phyloP scores from a whole-genome alignment of 2,113 vertebrate species.

The Tachycineta bicolor region DNA sequence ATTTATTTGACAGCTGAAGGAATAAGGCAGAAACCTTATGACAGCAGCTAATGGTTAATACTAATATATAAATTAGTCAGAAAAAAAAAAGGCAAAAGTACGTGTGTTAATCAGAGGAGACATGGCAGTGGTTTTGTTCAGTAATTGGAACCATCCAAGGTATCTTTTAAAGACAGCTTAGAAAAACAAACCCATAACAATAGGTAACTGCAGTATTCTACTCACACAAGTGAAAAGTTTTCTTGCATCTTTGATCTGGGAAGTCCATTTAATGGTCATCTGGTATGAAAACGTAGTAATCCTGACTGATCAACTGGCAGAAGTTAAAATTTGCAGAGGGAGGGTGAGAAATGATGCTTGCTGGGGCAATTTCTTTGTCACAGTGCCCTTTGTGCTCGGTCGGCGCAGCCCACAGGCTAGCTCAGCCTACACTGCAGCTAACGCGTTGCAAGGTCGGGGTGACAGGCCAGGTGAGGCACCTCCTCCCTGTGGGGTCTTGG shows the following conservation, averaged over 20 bases:
- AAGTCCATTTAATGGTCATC: constrained; percentile 29
- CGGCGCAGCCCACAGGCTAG: too few species aligned
- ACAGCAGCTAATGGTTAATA: not conserved
- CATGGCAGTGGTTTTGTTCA: not conserved
- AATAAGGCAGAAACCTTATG: not conserved
- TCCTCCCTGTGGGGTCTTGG: too few species aligned
- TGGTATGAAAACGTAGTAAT: constrained; percentile 7
- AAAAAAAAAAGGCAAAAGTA: not conserved
- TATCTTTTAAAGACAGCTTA: not conserved
- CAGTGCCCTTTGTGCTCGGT: too few species aligned
- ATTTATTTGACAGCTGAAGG: not conserved
- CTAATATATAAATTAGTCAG: not conserved
- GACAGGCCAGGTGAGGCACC: too few species aligned
- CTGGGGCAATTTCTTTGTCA: not conserved
- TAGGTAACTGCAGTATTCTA: not conserved
- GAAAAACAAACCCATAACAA: not conserved
- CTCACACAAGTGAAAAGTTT: constrained; percentile 4
- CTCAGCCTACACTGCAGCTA: too few species aligned
- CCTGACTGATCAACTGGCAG: constrained; percentile 22
- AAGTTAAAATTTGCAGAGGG: constrained; percentile 29
- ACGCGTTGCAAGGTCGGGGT: too few species aligned
- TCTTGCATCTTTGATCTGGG: not conserved
- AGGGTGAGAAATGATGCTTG: constrained; percentile 14
- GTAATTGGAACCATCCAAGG: not conserved
- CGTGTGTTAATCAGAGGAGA: not conserved